Percentiles rank a stretch among this genome's conserved stretches.
phyloP scores from a whole-genome alignment of 2,888 invertebrate genomes.

The Orthonevra nobilis region DNA sequence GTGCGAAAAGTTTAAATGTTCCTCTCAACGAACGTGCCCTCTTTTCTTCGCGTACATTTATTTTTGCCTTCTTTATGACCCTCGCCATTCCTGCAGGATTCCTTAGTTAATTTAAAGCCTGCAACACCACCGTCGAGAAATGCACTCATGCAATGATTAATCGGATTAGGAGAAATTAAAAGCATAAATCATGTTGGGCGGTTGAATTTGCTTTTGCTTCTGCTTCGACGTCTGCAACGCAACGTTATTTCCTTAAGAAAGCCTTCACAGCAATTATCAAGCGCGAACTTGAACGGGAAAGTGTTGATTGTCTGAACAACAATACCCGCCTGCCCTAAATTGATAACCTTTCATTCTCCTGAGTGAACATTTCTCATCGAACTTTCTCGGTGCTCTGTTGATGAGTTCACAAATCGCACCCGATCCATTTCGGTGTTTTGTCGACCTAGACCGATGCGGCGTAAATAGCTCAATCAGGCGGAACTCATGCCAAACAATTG shows the following conservation, averaged over 20 bases:
- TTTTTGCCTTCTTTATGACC: conserved; percentile 2
- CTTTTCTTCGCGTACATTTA: not conserved
- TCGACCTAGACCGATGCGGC: too few relatives aligned
- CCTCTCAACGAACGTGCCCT: conserved; percentile 5
- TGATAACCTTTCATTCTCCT: conserved; percentile 21
- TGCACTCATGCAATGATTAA: conserved; percentile 69
- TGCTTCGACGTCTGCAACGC: too few relatives aligned
- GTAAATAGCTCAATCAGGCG: not conserved
- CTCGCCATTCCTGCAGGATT: conserved; percentile 18
- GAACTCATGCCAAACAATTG: conserved; percentile 27
- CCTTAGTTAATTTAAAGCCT: conserved; percentile 65
- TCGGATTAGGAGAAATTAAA: conserved; percentile 68
- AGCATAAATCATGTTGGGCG: conserved; percentile 61
- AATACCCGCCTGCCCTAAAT: not conserved
- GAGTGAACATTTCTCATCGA: conserved; percentile 50
- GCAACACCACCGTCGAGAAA: conserved; percentile 27
- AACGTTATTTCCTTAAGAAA: conserved; percentile 25
- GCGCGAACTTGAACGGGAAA: conserved; percentile 13
- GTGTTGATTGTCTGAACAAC: conserved; percentile 43
- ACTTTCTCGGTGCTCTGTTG: conserved; percentile 47
- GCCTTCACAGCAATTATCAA: conserved; percentile 58
- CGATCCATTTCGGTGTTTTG: conserved; percentile 11
- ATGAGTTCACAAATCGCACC: conserved; percentile 52
- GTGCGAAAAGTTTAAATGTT: conserved; percentile 21
- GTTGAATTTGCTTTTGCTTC: not conserved